Base-by-base conservation (phyloP, 2,888 invertebrate genomes). In the Thymelicus lineola region DNA sequence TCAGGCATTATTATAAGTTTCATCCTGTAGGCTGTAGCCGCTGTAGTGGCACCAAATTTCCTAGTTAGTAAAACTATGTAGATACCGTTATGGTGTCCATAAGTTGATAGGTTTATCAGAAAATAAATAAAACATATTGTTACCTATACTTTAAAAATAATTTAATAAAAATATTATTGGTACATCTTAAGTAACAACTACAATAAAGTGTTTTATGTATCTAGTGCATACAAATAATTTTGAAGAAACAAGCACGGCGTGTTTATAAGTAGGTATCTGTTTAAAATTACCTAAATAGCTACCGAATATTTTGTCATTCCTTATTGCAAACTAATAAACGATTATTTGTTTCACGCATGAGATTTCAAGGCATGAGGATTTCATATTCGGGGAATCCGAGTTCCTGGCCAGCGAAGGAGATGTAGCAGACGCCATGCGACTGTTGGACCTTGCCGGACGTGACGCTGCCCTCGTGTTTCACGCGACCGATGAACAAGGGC, bases 361-460 rank as follows among this genome's bases (percentile, higher is more conserved):
- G 46, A 38, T 15, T 59, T 86, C 88, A 93, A 74, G 85, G 80
- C 76, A 95, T 91, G 71, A 97, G 95, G 77, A 98, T 91, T 93
- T 98, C 98, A 83, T 96, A 98, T 64, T 97, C 96, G n/a, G 95
- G 95, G 94, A 96, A 97, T 62, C 96, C 95, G 70, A 97, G 86
- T 84, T 98, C 98, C 79, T 96, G 95, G 57, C 98, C 97, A 0
- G 93, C 97, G 83, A 95, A 98, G 14, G 98, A 95, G 88, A 98
- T 97, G 95, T 98, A 98, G 85, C 96, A 96, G 66, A 96, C 96
- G 36, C 95, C 96, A 82, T 97, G 97, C 9, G 97, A 97, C 48
- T 96, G 96, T 79, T 98, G 98, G 1, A 98, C 96, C 90, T 98
- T 98, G 80, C 98, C 97, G 36, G 96, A 94, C 35, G 97, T 97